These are phyloP conservation scores for Empis livida DNA, from an alignment of 2,888 invertebrate genomes.

Conservation along the genomic window DNA sequence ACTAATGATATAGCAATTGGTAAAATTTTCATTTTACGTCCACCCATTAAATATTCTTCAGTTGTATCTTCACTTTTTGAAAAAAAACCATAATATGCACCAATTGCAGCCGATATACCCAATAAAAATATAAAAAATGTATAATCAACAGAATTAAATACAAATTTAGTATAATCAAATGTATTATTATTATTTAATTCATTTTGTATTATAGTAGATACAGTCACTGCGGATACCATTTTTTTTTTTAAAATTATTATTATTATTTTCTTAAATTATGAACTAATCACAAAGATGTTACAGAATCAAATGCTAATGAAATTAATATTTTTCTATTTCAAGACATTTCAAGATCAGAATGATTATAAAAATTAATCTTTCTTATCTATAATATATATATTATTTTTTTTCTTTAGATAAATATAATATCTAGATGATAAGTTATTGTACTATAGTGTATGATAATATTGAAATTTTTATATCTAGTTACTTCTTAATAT, in stretches of 20 bases:
- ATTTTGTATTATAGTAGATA: not conserved
- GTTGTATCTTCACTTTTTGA: conserved; percentile 38
- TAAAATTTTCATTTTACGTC: conserved; percentile 41
- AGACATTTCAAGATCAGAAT: too few relatives aligned
- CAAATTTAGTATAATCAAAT: not conserved
- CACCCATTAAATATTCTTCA: conserved; percentile 45
- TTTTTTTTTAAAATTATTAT: not conserved
- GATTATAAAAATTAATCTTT: too few relatives aligned
- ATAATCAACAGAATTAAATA: conserved; percentile 34
- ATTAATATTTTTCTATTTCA: too few relatives aligned
- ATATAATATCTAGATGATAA: too few relatives aligned
- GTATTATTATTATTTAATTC: not conserved
- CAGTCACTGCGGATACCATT: not conserved
- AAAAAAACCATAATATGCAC: conserved; percentile 43
- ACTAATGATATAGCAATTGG: conserved; percentile 52
- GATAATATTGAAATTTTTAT: too few relatives aligned
- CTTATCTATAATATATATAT: too few relatives aligned
- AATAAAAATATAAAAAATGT: conserved; percentile 42
- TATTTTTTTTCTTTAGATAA: too few relatives aligned
- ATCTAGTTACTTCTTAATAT: too few relatives aligned
- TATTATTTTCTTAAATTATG: not conserved
- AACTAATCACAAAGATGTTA: not conserved
- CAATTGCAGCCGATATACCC: conserved; percentile 40
- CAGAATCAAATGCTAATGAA: too few relatives aligned
- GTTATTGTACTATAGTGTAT: too few relatives aligned